These are phyloP conservation scores for Heterotis niloticus DNA, from an alignment of 2,113 vertebrate species.

Conservation along the genomic window DNA sequence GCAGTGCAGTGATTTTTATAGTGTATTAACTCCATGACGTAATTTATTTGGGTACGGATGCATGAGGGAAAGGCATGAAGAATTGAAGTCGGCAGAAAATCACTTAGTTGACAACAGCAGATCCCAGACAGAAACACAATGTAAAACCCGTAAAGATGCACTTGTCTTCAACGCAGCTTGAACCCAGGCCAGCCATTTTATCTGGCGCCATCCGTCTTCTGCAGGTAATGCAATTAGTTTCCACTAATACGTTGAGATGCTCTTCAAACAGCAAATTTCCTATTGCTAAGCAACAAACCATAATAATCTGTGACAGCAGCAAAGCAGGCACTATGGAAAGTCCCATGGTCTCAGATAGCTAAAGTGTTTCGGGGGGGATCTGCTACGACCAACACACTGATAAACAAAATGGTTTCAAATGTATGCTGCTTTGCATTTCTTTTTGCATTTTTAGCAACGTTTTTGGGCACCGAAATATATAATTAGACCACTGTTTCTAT, in stretches of 20 bases:
- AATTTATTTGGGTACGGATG: conserved; percentile 50
- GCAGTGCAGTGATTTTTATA: not conserved
- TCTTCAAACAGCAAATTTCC: conserved; percentile 74
- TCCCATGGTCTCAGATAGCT: conserved; percentile 54
- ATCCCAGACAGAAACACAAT: conserved; percentile 66
- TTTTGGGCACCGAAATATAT: not conserved
- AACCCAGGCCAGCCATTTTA: conserved; percentile 65
- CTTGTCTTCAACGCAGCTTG: conserved; percentile 68
- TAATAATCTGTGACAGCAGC: conserved; percentile 72
- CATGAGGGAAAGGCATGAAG: conserved; percentile 23
- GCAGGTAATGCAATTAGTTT: conserved; percentile 77
- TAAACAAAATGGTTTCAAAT: too few relatives aligned
- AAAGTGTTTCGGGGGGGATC: conserved; percentile 39
- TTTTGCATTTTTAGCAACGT: conserved; percentile 6
- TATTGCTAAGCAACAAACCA: conserved; percentile 68
- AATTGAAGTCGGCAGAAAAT: conserved; percentile 67
- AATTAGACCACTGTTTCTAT: conserved; percentile 15
- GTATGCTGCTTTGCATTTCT: not conserved
- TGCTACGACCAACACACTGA: too few relatives aligned
- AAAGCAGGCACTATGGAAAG: conserved; percentile 50
- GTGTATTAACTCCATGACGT: conserved; percentile 30
- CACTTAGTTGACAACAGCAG: conserved; percentile 69
- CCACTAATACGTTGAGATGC: conserved; percentile 74
- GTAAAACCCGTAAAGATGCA: conserved; percentile 69
- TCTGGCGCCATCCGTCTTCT: conserved; percentile 75